Percentiles rank a stretch among this genome's conserved stretches.
Evolutionary conservation across 2,113 vertebrate species (phyloP).

Genomic region (Mionectes macconnelli): DNA sequence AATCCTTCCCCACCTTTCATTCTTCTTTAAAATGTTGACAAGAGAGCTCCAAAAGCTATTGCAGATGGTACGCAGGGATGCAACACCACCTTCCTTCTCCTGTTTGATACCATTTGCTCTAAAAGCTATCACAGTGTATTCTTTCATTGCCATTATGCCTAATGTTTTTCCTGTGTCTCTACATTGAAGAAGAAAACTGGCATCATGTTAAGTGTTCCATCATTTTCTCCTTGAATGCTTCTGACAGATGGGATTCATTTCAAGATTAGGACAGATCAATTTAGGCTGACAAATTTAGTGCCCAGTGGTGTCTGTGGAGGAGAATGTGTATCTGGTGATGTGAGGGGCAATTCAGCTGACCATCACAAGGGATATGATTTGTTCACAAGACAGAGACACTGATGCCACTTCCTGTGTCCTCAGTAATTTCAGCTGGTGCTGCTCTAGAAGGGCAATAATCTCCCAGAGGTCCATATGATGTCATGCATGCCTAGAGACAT

Average conservation of each 20-base stretch:
- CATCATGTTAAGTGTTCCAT: background rate
- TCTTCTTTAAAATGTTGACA: background rate
- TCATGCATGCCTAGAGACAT: background rate
- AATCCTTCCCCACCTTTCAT: background rate
- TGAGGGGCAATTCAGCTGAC: background rate
- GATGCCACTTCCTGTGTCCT: background rate
- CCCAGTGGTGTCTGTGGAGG: background rate
- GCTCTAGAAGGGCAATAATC: background rate
- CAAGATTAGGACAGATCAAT: background rate
- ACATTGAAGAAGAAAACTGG: background rate
- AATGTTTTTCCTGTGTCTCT: background rate
- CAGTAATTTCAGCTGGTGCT: background rate
- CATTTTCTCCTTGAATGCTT: background rate
- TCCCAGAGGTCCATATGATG: background rate
- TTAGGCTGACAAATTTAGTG: background rate
- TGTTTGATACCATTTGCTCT: background rate
- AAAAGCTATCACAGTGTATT: background rate
- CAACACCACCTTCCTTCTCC: background rate
- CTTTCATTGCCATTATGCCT: background rate
- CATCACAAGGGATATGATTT: rapidly evolving
- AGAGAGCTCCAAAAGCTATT: background rate
- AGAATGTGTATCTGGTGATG: background rate
- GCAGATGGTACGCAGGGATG: background rate
- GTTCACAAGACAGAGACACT: background rate
- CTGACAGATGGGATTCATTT: background rate